Percentiles rank a stretch among this genome's conserved stretches.
Evolutionary conservation across 2,113 vertebrate genomes (phyloP).

Genomic region (Phodopus roborovskii): DNA sequence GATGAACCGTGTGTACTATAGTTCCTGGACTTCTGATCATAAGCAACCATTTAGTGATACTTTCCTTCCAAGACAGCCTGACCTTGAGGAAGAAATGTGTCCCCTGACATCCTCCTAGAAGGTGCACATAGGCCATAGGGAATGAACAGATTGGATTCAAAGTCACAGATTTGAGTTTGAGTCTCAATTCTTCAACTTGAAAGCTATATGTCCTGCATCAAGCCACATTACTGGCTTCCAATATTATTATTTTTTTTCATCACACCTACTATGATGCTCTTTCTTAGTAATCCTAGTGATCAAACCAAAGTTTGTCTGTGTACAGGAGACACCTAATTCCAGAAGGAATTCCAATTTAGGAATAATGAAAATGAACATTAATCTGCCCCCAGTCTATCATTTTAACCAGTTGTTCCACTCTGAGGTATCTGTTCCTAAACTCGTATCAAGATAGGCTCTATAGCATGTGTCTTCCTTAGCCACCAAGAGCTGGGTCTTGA

Average conservation of each 20-base stretch:
- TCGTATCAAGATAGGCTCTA: not conserved
- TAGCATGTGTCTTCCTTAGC: not conserved
- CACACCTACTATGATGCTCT: not conserved
- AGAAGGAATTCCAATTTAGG: not conserved
- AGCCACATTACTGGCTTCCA: not conserved
- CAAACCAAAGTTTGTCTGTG: not conserved
- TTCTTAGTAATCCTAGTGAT: not conserved
- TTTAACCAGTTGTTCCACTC: not conserved
- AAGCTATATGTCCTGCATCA: not conserved
- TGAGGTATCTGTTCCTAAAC: not conserved
- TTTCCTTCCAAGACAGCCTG: not conserved
- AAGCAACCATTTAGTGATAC: not conserved
- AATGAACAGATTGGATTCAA: not conserved
- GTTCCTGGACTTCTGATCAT: not conserved
- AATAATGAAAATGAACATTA: not conserved
- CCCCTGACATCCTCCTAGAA: not conserved
- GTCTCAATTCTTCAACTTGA: not conserved
- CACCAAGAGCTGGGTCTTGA: not conserved
- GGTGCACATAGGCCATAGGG: accelerated
- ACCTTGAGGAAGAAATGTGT: not conserved
- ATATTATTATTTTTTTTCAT: not conserved
- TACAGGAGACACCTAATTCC: no score
- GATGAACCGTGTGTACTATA: accelerated
- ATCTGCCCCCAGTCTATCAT: not conserved
- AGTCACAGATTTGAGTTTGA: not conserved